Conservation (phyloP, 2,888 invertebrate genomes). For the Volucella inflata region DNA sequence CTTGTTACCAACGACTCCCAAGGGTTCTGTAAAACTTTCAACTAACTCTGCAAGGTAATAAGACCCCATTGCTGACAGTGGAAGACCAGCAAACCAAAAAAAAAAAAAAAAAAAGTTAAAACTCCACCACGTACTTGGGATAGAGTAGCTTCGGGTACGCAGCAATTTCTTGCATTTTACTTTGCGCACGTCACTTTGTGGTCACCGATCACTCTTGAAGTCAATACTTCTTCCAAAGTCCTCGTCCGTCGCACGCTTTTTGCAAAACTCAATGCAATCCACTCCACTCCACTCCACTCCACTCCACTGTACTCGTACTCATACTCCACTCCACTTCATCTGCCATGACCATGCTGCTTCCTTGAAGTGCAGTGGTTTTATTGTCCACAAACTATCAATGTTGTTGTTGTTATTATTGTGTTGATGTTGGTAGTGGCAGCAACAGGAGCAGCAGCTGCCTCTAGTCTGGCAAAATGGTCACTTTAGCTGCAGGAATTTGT, state of each 20-base stretch:
- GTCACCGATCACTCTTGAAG: constrained; percentile 73
- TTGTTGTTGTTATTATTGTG: constrained; percentile 46
- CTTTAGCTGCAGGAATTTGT: constrained; percentile 65
- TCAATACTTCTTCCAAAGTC: constrained; percentile 69
- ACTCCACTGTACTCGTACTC: constrained; percentile 33
- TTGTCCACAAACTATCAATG: constrained; percentile 17
- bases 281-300: background rate
- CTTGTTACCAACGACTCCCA: background rate
- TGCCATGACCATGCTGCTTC: background rate
- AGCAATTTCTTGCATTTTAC: constrained; percentile 68
- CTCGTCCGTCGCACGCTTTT: constrained; percentile 73
- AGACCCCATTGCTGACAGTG: constrained; percentile 15
- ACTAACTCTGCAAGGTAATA: constrained; percentile 54
- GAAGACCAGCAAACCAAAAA: constrained; percentile 3
- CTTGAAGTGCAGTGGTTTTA: constrained; percentile 57
- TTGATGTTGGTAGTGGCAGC: constrained; percentile 33
- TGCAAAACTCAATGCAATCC: constrained; percentile 10
- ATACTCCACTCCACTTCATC: constrained; percentile 25
- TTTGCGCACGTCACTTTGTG: constrained; percentile 75
- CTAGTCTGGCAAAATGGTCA: constrained; percentile 59
- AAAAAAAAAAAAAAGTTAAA: constrained; percentile 32
- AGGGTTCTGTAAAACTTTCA: constrained; percentile 11
- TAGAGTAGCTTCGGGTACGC: constrained; percentile 48
- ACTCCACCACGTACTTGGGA: constrained; percentile 28
- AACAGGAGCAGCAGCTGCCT: constrained; percentile 61